Percentiles rank a stretch among this genome's conserved stretches.
Conservation (phyloP, 1,140 invertebrate genomes). For the Drosophila carrolli region DNA sequence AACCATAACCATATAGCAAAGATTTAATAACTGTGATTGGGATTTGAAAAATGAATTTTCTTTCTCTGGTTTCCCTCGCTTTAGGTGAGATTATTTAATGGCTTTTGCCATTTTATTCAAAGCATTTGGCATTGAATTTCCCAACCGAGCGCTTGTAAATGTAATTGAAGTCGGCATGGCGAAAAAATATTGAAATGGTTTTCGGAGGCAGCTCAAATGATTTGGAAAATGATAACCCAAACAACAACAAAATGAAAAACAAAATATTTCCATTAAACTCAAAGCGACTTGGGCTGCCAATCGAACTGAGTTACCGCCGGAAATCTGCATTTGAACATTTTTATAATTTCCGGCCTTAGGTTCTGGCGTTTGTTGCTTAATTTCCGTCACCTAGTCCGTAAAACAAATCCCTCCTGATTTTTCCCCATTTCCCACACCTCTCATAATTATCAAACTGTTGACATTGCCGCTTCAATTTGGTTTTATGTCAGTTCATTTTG, state of each 20-base stretch:
- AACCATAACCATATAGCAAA: slow-evolving; percentile 83
- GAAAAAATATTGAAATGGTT: slow-evolving; percentile 40
- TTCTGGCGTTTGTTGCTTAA: slow-evolving; percentile 63
- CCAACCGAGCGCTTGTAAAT: slow-evolving; percentile 48
- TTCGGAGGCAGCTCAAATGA: slow-evolving; percentile 33
- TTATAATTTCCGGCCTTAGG: slow-evolving; percentile 44
- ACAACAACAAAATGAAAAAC: too few species aligned
- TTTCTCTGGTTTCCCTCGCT: slow-evolving; percentile 63
- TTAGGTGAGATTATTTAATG: slow-evolving; percentile 80
- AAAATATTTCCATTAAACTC: slow-evolving; percentile 24
- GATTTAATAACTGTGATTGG: slow-evolving; percentile 83
- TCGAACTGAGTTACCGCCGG: slow-evolving; percentile 34
- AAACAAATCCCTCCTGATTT: slow-evolving; percentile 30
- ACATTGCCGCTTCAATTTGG: slow-evolving; percentile 65
- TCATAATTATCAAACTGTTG: slow-evolving; percentile 73
- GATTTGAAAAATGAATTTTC: slow-evolving; percentile 83
- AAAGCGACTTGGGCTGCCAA: slow-evolving; percentile 25
- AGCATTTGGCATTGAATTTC: slow-evolving; percentile 71
- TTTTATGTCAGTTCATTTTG: slow-evolving; percentile 72
- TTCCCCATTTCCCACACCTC: slow-evolving; percentile 6
- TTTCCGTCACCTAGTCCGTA: slow-evolving; percentile 59
- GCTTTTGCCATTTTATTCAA: slow-evolving; percentile 47
- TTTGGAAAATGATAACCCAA: slow-evolving; percentile 41
- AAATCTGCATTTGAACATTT: slow-evolving; percentile 62
- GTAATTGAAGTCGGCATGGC: slow-evolving; percentile 66